phyloP scores from a whole-genome alignment of 64 coral and sea anemone genomes.

The Stichodactyla helianthus region DNA sequence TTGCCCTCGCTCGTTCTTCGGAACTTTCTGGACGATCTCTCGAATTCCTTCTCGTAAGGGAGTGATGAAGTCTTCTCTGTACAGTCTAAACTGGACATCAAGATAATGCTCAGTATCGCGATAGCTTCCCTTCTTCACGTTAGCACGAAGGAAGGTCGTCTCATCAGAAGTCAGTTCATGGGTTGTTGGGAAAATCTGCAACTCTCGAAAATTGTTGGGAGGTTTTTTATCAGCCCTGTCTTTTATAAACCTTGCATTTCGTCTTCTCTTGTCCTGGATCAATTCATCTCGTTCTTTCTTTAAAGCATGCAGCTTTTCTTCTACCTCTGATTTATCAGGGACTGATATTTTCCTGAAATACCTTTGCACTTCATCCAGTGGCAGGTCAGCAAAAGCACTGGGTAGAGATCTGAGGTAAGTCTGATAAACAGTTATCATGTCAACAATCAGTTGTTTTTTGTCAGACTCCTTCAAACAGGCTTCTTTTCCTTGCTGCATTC shows the following conservation, averaged over 20 bases:
- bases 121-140: conserved; percentile 56
- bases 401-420: conserved; percentile 52
- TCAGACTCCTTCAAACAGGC: neutral
- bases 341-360: conserved; percentile 24
- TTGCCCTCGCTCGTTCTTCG: conserved; percentile 40
- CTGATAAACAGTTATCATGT: conserved; percentile 31
- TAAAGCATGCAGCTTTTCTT: conserved; percentile 15
- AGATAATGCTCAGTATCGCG: conserved; percentile 65
- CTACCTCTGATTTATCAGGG: conserved; percentile 9
- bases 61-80: conserved; percentile 71
- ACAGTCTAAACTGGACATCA: conserved; percentile 74
- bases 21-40: conserved; percentile 28
- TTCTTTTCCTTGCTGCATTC: neutral
- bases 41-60: conserved; percentile 62
- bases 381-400: conserved; percentile 54
- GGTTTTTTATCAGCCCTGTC: conserved; percentile 33
- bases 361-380: conserved; percentile 40
- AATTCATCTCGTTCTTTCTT: conserved; percentile 52
- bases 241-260: conserved; percentile 8
- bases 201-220: conserved; percentile 65
- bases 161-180: conserved; percentile 42
- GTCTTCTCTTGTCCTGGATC: conserved; percentile 48
- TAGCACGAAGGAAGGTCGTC: conserved; percentile 55
- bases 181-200: conserved; percentile 60
- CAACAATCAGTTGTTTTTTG: conserved; percentile 5